These are phyloP conservation scores for Chanos chanos DNA, from an alignment of 2,797 vertebrate genomes.

Conservation along the genomic window DNA sequence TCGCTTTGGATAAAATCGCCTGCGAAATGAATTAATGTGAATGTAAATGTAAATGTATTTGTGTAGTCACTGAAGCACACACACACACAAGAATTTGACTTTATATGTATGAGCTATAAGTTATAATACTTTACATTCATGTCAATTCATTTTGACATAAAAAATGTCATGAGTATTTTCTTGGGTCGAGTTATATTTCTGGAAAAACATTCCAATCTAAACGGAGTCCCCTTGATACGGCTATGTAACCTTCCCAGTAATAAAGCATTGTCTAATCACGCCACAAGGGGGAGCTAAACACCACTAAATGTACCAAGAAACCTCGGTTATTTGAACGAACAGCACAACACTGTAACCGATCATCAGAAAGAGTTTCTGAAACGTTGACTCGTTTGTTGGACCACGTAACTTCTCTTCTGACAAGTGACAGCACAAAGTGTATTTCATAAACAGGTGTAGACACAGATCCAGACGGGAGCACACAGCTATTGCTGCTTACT, in stretches of 20 bases:
- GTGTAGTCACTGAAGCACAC: too few species aligned
- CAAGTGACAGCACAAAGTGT: neutral
- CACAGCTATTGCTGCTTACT: conserved; percentile 67
- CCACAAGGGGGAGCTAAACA: conserved; percentile 70
- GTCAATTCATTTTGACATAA: neutral
- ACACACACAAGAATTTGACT: too few species aligned
- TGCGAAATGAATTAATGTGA: too few species aligned
- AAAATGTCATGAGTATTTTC: neutral
- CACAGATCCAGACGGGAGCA: conserved; percentile 53
- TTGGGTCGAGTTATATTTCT: neutral
- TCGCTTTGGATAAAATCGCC: too few species aligned
- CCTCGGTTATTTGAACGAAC: conserved; percentile 3
- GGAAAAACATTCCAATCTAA: neutral
- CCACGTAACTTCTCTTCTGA: neutral
- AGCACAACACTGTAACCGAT: conserved; percentile 38
- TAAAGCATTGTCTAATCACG: conserved; percentile 5
- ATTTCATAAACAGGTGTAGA: neutral
- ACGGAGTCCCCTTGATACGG: too few species aligned
- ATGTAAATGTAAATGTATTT: too few species aligned
- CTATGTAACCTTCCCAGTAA: neutral
- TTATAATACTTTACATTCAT: neutral
- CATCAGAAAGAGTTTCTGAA: conserved; percentile 37
- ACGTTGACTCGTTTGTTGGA: neutral
- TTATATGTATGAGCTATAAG: too few species aligned
- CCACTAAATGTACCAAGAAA: conserved; percentile 54